Percentiles rank a stretch among this genome's conserved stretches.
These are phyloP conservation scores for Clarias platycephalus DNA, from an alignment of 2,797 vertebrate genomes.

Conservation along the genomic window DNA sequence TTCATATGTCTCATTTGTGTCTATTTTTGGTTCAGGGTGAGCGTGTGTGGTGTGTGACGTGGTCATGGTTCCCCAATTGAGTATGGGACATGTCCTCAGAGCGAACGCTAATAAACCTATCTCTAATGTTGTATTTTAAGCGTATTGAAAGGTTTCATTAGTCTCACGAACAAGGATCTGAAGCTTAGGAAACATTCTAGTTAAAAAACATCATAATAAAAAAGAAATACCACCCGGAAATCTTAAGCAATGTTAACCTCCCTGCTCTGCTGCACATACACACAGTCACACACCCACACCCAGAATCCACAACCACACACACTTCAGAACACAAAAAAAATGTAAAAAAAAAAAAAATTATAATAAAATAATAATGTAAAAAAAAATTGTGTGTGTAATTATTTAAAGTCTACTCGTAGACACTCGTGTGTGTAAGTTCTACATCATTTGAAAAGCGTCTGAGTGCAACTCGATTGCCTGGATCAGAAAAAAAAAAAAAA, in stretches of 20 bases:
- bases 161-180: neutral
- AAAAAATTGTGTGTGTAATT: neutral
- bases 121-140: neutral
- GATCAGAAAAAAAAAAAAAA: neutral
- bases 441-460: neutral
- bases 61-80: constrained; percentile 47
- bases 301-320: neutral
- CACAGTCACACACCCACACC: neutral
- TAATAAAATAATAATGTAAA: neutral
- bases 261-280: neutral
- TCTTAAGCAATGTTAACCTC: neutral
- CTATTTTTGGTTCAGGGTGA: constrained; percentile 51
- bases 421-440: neutral
- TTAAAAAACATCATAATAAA: neutral
- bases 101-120: constrained; percentile 23
- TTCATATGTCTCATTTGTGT: constrained; percentile 40
- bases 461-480: neutral
- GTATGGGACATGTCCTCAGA: constrained; percentile 22
- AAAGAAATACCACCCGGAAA: neutral
- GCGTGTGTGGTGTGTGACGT: constrained; percentile 24
- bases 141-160: neutral
- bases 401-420: neutral
- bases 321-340: neutral
- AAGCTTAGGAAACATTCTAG: neutral
- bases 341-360: neutral